Evolutionary conservation across 2,113 vertebrate species (phyloP).

Genomic region (Toxotes jaculatrix): DNA sequence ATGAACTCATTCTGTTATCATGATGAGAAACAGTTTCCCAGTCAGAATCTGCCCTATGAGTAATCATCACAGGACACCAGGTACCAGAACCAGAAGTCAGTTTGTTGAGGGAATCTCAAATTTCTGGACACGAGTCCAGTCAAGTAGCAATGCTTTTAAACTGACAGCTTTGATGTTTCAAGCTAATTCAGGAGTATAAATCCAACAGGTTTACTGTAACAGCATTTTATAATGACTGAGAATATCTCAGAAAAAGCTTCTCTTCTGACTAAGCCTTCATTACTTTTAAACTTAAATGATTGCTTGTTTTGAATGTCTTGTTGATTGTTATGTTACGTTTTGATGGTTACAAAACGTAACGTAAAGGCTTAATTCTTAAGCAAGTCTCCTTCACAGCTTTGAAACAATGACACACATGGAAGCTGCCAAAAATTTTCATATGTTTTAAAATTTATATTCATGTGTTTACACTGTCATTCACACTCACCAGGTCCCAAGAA

Average conservation of each 20-base stretch:
- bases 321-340: too few species aligned
- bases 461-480: not conserved
- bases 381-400: too few species aligned
- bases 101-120: constrained; percentile 20
- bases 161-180: not conserved
- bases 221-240: too few species aligned
- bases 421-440: not conserved
- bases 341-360: not conserved
- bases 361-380: not conserved
- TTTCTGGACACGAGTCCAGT: constrained; percentile 11
- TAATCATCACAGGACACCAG: constrained; percentile 83
- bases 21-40: constrained; percentile 72
- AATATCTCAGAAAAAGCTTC: too few species aligned
- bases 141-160: not conserved
- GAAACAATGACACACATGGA: not conserved
- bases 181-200: not conserved
- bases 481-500: constrained; percentile 95
- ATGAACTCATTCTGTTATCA: constrained; percentile 81
- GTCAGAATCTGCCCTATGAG: constrained; percentile 88
- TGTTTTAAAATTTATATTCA: not conserved
- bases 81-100: constrained; percentile 27
- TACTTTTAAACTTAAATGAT: not conserved
- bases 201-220: too few species aligned
- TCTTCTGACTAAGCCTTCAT: too few species aligned
- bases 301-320: constrained; percentile 2